Evolutionary conservation across 2,113 vertebrate genomes (phyloP).

Genomic region (Forbesichthys agassizii): DNA sequence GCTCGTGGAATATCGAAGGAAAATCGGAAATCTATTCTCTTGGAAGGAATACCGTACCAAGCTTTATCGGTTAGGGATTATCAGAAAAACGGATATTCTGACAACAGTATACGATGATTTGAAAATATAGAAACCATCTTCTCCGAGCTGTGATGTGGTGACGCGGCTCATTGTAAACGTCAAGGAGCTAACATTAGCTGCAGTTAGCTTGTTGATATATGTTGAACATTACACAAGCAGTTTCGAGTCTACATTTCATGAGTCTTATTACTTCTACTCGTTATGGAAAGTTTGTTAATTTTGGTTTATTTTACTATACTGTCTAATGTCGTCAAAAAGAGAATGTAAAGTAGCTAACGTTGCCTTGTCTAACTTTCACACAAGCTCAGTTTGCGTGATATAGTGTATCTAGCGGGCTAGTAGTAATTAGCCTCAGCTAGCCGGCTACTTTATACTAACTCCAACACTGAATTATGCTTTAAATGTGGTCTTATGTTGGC

Average conservation of each 20-base stretch:
- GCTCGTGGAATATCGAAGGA: constrained; percentile 17
- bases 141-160: constrained; percentile 64
- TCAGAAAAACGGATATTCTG: constrained; percentile 3
- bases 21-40: neutral
- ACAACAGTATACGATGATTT: constrained; percentile 24
- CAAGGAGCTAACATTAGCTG: constrained; percentile 64
- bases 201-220: constrained; percentile 33
- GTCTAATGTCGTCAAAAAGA: constrained; percentile 25
- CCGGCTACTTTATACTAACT: constrained; percentile 43
- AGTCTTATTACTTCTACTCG: constrained; percentile 1
- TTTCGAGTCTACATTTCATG: constrained; percentile 1
- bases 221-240: constrained; percentile 22
- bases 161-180: constrained; percentile 60
- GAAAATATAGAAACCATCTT: constrained; percentile 43
- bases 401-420: constrained; percentile 58
- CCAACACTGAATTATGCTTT: constrained; percentile 58
- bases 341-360: constrained; percentile 5
- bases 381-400: neutral
- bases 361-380: constrained; percentile 1
- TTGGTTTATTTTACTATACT: neutral
- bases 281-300: neutral
- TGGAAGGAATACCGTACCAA: neutral
- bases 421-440: constrained; percentile 56
- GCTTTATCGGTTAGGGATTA: constrained; percentile 12
- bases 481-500: constrained; percentile 43